Conservation (phyloP, 2,113 vertebrate genomes). For the Mirza zaza region DNA sequence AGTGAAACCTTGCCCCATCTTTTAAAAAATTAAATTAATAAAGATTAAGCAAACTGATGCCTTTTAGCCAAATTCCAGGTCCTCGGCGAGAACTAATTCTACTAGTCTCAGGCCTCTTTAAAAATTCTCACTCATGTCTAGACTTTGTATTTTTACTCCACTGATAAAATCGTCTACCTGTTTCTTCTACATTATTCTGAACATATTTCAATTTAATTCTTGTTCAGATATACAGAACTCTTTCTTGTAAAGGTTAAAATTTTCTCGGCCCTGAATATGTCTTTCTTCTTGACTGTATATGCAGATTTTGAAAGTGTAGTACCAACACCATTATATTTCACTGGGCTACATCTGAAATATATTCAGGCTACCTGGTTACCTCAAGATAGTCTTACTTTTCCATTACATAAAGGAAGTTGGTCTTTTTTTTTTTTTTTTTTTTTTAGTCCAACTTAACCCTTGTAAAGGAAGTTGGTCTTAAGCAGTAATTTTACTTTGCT, state of each 20-base stretch:
- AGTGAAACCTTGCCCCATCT: too few species aligned
- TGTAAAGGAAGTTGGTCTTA: too few species aligned
- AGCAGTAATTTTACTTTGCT: neutral
- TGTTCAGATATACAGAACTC: neutral
- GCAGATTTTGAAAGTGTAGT: neutral
- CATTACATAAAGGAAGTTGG: neutral
- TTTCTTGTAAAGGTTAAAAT: neutral
- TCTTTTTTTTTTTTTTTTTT: too few species aligned
- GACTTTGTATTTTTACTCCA: neutral
- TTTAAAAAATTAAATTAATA: too few species aligned
- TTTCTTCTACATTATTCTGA: neutral
- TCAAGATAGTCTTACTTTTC: neutral
- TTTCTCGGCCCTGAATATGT: neutral
- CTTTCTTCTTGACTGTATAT: neutral
- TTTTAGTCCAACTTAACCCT: too few species aligned
- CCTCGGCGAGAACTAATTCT: neutral
- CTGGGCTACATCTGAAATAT: neutral
- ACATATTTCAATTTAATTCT: neutral
- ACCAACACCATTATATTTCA: neutral
- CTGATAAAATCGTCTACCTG: neutral
- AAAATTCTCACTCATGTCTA: constrained; percentile 21
- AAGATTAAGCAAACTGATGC: neutral
- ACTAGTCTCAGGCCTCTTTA: neutral
- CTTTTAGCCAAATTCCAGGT: neutral
- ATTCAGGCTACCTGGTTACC: neutral